phyloP scores from a whole-genome alignment of 2,797 vertebrate genomes.

The Acanthurus leucopareius region DNA sequence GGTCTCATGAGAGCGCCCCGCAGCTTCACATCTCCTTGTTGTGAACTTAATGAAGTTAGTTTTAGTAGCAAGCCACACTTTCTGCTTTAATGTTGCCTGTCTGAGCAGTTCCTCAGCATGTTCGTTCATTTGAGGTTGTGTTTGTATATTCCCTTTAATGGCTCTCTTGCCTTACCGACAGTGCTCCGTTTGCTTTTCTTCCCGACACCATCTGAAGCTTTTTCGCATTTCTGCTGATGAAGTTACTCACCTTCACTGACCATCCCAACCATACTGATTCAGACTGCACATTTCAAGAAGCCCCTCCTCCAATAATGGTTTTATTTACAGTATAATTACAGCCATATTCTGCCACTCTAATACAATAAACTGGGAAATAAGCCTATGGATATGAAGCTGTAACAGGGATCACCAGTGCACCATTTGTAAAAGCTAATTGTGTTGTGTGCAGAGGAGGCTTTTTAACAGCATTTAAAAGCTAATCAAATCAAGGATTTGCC shows the following conservation, averaged over 20 bases:
- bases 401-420: constrained; percentile 77
- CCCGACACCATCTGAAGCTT: not conserved
- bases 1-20: constrained; percentile 9
- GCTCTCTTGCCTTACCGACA: not conserved
- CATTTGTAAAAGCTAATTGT: constrained; percentile 80
- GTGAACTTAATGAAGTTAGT: constrained; percentile 56
- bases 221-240: constrained; percentile 13
- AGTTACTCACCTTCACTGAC: constrained; percentile 49
- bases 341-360: constrained; percentile 77
- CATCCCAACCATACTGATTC: constrained; percentile 51
- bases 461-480: constrained; percentile 82
- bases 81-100: constrained; percentile 45
- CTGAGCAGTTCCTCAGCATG: constrained; percentile 30
- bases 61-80: constrained; percentile 48
- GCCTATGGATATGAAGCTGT: constrained; percentile 71
- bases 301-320: constrained; percentile 72
- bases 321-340: constrained; percentile 81
- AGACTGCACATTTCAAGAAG: constrained; percentile 36
- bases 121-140: constrained; percentile 40
- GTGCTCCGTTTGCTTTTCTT: not conserved
- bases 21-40: constrained; percentile 37
- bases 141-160: constrained; percentile 51
- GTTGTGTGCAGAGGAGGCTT: constrained; percentile 70
- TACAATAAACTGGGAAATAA: constrained; percentile 71
- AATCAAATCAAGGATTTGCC: constrained; percentile 84